Percentiles rank a stretch among this genome's conserved stretches.
These are phyloP conservation scores for Triplophysa bombifrons DNA, from an alignment of 2,797 vertebrate species.

Conservation along the genomic window DNA sequence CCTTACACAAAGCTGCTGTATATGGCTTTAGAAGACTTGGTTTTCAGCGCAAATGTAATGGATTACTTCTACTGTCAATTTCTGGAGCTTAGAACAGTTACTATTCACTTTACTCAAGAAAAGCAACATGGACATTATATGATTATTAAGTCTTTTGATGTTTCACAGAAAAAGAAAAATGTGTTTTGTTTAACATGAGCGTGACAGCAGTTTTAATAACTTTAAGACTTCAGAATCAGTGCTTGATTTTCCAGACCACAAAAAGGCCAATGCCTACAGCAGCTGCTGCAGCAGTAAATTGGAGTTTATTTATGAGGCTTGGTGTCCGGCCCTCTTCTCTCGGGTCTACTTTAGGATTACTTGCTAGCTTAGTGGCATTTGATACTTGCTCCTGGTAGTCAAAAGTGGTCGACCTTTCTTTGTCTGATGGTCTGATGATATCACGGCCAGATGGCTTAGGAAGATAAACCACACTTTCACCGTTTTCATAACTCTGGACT, in stretches of 20 bases:
- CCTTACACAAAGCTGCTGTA: not conserved
- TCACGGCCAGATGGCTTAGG: conserved; percentile 3
- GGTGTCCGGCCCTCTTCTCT: conserved; percentile 16
- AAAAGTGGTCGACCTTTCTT: not conserved
- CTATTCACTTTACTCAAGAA: not conserved
- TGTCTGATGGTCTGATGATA: conserved; percentile 1
- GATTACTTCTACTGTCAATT: not conserved
- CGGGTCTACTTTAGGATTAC: conserved; percentile 16
- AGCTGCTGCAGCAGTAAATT: conserved; percentile 61
- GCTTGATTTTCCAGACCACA: conserved; percentile 70
- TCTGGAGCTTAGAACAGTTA: not conserved
- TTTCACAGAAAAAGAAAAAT: not conserved
- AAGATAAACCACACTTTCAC: conserved; percentile 13
- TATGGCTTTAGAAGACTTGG: conserved; percentile 14
- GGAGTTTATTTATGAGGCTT: not conserved
- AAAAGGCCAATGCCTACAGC: conserved; percentile 65
- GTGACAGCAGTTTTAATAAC: not conserved
- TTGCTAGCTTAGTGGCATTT: conserved; percentile 8
- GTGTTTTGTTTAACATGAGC: not conserved
- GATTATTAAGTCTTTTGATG: not conserved
- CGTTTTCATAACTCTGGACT: not conserved
- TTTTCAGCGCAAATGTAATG: not conserved
- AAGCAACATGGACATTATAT: not conserved
- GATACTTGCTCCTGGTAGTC: conserved; percentile 5
- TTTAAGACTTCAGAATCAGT: conserved; percentile 57